These are phyloP conservation scores for Musca domestica DNA, from an alignment of 1,140 invertebrate species.

Conservation along the genomic window DNA sequence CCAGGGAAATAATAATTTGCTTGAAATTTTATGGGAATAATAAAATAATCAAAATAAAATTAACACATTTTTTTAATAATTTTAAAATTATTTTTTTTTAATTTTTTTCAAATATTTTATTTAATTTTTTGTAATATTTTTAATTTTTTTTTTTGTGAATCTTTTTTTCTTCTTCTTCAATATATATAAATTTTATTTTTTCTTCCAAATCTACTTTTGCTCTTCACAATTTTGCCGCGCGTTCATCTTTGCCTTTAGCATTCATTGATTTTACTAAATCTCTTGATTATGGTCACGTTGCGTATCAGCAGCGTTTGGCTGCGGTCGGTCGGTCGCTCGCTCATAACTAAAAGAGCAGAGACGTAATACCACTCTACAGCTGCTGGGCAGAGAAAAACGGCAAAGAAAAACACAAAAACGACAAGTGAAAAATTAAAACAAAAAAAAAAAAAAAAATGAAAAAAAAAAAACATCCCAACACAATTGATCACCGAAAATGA, in stretches of 20 bases:
- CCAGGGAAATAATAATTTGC: too few species aligned
- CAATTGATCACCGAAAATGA: conserved; percentile 5
- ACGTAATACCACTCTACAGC: too few species aligned
- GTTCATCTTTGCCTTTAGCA: conserved; percentile 13
- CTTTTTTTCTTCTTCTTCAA: background rate
- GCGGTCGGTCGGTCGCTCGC: too few species aligned
- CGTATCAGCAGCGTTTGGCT: background rate
- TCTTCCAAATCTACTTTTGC: conserved; percentile 5
- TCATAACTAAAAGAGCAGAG: too few species aligned
- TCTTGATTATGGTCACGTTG: conserved; percentile 1
- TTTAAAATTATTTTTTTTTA: background rate
- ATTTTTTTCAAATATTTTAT: background rate
- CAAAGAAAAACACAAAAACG: background rate
- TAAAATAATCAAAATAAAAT: background rate
- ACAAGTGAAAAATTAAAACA: conserved; percentile 1
- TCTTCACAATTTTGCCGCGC: conserved; percentile 9
- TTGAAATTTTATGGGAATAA: too few species aligned
- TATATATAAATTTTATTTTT: background rate
- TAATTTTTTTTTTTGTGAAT: too few species aligned
- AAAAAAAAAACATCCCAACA: background rate
- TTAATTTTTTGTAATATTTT: background rate
- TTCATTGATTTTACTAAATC: conserved; percentile 19
- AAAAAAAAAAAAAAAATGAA: background rate
- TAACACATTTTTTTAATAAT: background rate
- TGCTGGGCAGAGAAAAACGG: background rate